Evolutionary conservation across 2,888 invertebrate genomes (phyloP).

Genomic region (Athetis lepigone): DNA sequence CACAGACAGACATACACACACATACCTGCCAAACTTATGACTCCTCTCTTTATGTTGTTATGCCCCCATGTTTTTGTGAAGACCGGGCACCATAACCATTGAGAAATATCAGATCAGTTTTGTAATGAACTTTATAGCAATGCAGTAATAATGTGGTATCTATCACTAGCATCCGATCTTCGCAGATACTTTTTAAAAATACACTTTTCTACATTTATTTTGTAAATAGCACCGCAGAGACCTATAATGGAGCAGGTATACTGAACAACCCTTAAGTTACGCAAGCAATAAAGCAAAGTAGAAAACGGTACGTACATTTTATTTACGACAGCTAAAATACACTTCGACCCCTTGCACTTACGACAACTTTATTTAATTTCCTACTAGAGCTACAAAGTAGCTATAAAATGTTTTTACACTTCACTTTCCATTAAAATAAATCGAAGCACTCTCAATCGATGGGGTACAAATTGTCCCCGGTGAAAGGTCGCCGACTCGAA

Average conservation of each 20-base stretch:
- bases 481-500: conserved; percentile 64
- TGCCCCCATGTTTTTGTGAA: no score
- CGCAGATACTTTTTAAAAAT: no score
- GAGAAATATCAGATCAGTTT: no score
- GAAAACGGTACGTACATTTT: conserved; percentile 18
- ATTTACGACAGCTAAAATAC: conserved; percentile 33
- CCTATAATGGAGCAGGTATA: neutral
- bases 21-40: no score
- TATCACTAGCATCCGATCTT: no score
- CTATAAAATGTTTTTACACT: conserved; percentile 59
- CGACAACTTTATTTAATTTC: conserved; percentile 40
- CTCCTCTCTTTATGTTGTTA: no score
- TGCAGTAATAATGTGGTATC: no score
- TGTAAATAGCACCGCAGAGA: neutral
- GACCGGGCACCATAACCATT: no score
- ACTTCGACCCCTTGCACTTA: conserved; percentile 32
- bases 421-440: conserved; percentile 63
- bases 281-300: conserved; percentile 24
- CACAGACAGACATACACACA: no score
- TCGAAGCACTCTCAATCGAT: conserved; percentile 59
- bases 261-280: neutral
- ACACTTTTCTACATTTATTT: neutral
- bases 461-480: conserved; percentile 65
- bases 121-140: no score
- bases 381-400: conserved; percentile 33